Evolutionary conservation across 1,140 invertebrate species (phyloP), one percentile per base, ranked within the genome.

Genomic region (Aphaenogaster floridana): DNA sequence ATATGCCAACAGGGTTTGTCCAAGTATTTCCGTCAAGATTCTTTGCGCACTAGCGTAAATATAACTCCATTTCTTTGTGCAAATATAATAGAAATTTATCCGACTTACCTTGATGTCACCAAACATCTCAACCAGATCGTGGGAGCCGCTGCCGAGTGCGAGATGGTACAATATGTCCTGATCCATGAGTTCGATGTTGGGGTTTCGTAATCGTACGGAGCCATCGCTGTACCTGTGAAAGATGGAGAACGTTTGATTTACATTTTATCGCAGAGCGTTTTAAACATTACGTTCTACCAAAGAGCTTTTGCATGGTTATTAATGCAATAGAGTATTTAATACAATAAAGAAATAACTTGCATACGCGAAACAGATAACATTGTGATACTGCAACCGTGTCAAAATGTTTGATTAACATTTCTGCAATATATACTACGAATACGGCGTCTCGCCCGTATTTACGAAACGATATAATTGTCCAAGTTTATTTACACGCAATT

Each of bases 101-200:
- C 34, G 3, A 39, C 92, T 94, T 96, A 99, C 98, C 97, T 99
- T 99, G 57, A 99, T 97, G 95, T 99, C 99, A 28, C 98, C 97
- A 95, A 99, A 99, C 98, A 99, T 99, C 94, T 98, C 98, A n/a
- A 98, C 97, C 11, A 99, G 96, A 95, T 99, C 98, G 94, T 99
- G 98, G 48, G 98, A 98, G 54, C 97, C 98, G 93, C 98, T 99
- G 34, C 98, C 98, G 39, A 99, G 96, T 0, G 98, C 98, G 91
- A 99, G 96, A 96, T 99, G 99, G 94, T 99, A 99, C 39, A 99
- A 95, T 92, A 99, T 98, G 94, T 99, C 99, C 94, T 98, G 98
- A 94, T 98, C 98, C 98, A 99, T 98, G 9, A 98, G 96, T 93
- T 98, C 97, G 92, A 99, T 98, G 93, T 99, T 97, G 0, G 98